Evolutionary conservation across 2,888 invertebrate species (phyloP), one percentile per base, ranked within the genome.

Genomic region (Polymixis lichenea): DNA sequence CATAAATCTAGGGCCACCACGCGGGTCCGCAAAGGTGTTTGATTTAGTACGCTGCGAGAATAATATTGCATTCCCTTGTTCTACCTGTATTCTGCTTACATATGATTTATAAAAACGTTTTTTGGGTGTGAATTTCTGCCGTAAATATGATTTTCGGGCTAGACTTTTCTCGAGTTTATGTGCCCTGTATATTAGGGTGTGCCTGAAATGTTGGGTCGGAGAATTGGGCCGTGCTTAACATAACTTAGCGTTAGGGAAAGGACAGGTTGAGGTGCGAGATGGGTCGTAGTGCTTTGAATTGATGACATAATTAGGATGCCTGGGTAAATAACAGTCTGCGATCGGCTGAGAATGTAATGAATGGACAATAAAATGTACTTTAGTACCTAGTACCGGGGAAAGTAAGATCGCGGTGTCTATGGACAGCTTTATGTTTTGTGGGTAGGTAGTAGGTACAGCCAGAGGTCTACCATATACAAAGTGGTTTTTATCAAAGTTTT

Each of bases 51-150:
- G 79, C 86, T 82, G 65, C 77, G 84, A 77, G 87, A 87, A 88
- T 89, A 88, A 89, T 88, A 89, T 88, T 89, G 87, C 89, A 87
- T 87, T 89, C 87, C 85, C 85, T 81, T 85, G 86, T 87, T 87
- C 87, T 86, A 84, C 83, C 76, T 80, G 80, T 81, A 84, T 83
- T 85, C 81, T 86, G 68, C 82, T 80, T 83, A 87, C 86, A 78
- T 85, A 82, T 85, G 88, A 87, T 87, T 87, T 87, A 87, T 86
- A 85, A 75, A 82, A 88, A 83, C 84, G 82, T 80, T 84, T 83
- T 88, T 85, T 85, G 81, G 86, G 80, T 80, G 80, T 64, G 88
- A 87, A 72, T 84, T 75, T 75, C 32, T 64, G 73, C 51, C 75
- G 86, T 84, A 86, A 83, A 84, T 84, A 84, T 83, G 86, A 86